Evolutionary conservation across 1,140 invertebrate genomes (phyloP), one percentile per base, ranked within the genome.

Genomic region (Polyergus mexicanus): DNA sequence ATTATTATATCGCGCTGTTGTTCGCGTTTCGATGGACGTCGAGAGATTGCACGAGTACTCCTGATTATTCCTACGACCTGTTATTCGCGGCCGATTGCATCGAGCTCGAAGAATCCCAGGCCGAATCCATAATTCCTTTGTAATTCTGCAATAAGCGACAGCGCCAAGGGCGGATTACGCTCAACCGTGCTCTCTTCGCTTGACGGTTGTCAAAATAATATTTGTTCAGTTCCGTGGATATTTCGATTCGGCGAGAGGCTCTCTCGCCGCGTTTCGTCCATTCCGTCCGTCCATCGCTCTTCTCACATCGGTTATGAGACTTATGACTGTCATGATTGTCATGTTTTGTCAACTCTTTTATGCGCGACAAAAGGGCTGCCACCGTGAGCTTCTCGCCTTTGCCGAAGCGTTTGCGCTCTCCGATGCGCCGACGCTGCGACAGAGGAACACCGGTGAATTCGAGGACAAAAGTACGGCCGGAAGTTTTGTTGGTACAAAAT

Each of bases 271-370:
- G 85, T 74, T 4, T 32, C 75, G 74, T 63, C 71, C 38, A 19
- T 51, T 16, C 16, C 16, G 44, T 47, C 44, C 44, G 44, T 47
- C 44, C 13, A 51, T 51, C 13, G 66, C 86, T 91, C 90, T 92
- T 90, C 92, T 92, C 89, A 86, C 92, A 80, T 90, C 86, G 78
- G 87, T 91, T 90, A 92, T 90, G 89, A 91, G 87, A 89, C 76
- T 93, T 91, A 90, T 88, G 87, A 86, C 69, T 84, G 88, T 92
- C 74, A 90, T 93, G 93, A 94, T 94, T 93, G 94, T 93, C 94
- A 93, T 94, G 92, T 94, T 94, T 94, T 94, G 94, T 94, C 94
- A 94, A 94, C 94, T 94, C 91, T 92, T 93, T 94, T 94, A 91
- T 94, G 56, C 47, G 28, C 78, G 86, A 89, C 89, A 91, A 88